phyloP scores from a whole-genome alignment of 2,888 invertebrate species.

The Acrocyrtus sp. region DNA sequence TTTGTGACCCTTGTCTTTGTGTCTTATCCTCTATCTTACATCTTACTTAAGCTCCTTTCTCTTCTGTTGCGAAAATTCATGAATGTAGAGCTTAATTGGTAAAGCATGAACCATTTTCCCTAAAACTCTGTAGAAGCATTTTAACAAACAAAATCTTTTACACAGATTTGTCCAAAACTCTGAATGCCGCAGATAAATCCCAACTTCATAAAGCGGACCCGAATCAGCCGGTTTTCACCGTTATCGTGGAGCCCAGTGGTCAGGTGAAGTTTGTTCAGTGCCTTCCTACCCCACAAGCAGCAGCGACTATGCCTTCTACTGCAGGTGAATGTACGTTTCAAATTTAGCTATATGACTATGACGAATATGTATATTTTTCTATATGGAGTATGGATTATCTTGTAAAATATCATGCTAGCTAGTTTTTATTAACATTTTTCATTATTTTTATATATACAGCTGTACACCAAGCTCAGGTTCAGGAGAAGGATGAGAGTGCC shows the following conservation, averaged over 20 bases:
- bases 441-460: constrained; percentile 9
- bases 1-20: constrained; percentile 18
- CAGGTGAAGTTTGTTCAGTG: constrained; percentile 51
- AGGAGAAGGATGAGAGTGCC: constrained; percentile 51
- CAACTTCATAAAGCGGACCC: constrained; percentile 48
- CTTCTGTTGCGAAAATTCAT: not conserved
- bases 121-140: too few relatives aligned
- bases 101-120: constrained; percentile 24
- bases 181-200: constrained; percentile 36
- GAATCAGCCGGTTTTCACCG: constrained; percentile 42
- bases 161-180: constrained; percentile 40
- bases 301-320: constrained; percentile 42
- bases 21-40: not conserved
- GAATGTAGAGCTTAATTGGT: not conserved
- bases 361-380: too few relatives aligned
- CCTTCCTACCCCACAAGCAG: constrained; percentile 47
- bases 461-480: constrained; percentile 49
- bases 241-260: constrained; percentile 48
- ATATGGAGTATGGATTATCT: too few relatives aligned
- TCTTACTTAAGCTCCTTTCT: not conserved
- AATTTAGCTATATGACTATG: too few relatives aligned
- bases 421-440: too few relatives aligned
- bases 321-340: constrained; percentile 38
- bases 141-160: not conserved
- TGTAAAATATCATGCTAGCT: too few relatives aligned